These are phyloP conservation scores for Prochilodus magdalenae DNA, from an alignment of 2,113 vertebrate genomes.

Conservation along the genomic window DNA sequence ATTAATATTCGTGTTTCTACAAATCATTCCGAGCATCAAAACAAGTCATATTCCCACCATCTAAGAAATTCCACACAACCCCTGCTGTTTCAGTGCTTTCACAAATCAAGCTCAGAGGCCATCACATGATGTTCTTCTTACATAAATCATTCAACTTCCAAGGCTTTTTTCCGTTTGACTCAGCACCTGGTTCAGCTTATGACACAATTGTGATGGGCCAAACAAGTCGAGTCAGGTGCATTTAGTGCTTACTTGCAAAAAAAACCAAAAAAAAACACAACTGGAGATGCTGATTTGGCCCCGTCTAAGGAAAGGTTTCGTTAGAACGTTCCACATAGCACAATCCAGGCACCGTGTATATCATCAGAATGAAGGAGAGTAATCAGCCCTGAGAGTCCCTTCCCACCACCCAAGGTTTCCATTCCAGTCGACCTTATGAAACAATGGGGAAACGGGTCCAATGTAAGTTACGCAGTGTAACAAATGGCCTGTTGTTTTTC, in stretches of 20 bases:
- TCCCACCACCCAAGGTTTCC: background rate
- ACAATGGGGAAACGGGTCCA: constrained; percentile 8
- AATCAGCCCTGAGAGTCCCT: background rate
- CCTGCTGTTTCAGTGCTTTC: background rate
- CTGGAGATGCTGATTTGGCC: constrained; percentile 10
- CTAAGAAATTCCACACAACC: too few species aligned
- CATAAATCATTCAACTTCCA: background rate
- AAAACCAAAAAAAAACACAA: background rate
- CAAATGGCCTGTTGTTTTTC: background rate
- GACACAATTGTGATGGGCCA: background rate
- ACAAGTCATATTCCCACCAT: background rate
- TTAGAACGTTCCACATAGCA: background rate
- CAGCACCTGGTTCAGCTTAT: background rate
- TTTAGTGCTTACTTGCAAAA: background rate
- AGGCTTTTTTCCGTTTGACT: background rate
- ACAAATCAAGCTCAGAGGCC: background rate
- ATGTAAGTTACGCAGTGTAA: background rate
- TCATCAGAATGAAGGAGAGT: background rate
- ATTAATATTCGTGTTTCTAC: background rate
- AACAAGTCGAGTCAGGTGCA: background rate
- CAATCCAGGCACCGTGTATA: background rate
- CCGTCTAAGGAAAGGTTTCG: background rate
- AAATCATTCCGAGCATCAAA: background rate
- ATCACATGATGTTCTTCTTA: background rate
- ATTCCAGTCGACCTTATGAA: background rate